Base-by-base conservation (phyloP, 2,888 invertebrate species). In the Lochmaea crataegi region DNA sequence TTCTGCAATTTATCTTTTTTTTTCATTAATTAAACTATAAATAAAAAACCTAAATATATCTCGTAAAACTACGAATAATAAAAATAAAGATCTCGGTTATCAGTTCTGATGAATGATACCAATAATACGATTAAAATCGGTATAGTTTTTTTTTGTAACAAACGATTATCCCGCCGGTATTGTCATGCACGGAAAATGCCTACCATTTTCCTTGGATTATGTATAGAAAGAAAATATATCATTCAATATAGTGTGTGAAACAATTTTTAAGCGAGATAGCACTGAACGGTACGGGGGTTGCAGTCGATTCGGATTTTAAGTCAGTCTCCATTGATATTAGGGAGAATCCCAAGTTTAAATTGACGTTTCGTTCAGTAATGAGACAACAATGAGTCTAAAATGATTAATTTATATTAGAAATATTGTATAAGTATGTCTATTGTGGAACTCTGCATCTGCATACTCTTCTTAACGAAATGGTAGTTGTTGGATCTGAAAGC, bases 241-340 rank as follows among this genome's bases (percentile, higher is more conserved):
- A 53, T 65, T 65, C 65, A 56, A 32, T 32, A 56, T 53, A 56
- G 41, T 65, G 65, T 65, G 65, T 65, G 56, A 65, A 65, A 65
- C 65, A 65, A 65, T 65, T 65, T 65, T 65, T 65, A 53, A 7
- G 32, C 32, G 65, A 65, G 65, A 65, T 56, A 56, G 56, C 65
- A 32, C 65, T 38, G 56, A 38, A 11, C 12, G 65, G 65, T 53
- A 65, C 65, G 56, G 48, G 22, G 26, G 42, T 11, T 64, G 14
- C n/a, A 65, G 65, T 65, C 51, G 65, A 65, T 65, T 51, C 2
- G 12, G 22, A 26, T 48, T 57, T 57, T 26, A 57, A 57, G 22
- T 57, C 26, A 57, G 11, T 26, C 57, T 57, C 22, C 26, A 9
- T 26, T 22, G 26, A 57, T 26, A 57, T 11, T 26, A 26, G 57